Percentiles rank a stretch among this genome's conserved stretches.
These are phyloP conservation scores for Percopsis transmontana DNA, from an alignment of 2,113 vertebrate genomes.

Conservation along the genomic window DNA sequence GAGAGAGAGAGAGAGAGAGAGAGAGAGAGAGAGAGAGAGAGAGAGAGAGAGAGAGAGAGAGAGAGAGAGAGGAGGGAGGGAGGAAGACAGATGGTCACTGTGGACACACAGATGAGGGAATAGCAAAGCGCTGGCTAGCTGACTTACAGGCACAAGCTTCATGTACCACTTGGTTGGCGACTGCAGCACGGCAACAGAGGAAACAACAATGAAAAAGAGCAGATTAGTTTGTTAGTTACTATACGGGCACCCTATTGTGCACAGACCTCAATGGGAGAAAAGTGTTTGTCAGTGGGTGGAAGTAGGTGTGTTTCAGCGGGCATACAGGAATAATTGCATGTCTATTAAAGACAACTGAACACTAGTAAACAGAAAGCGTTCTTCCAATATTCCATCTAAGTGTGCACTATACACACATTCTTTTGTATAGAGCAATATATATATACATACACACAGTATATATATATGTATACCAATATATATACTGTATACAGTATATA, in stretches of 20 bases:
- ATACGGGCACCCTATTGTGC: slow-evolving; percentile 29
- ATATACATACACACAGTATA: too few species aligned
- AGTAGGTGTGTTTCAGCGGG: too few species aligned
- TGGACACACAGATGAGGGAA: slow-evolving; percentile 53
- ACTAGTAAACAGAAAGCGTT: too few species aligned
- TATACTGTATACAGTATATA: too few species aligned
- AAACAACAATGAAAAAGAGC: slow-evolving; percentile 53
- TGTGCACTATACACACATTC: too few species aligned
- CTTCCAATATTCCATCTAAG: too few species aligned
- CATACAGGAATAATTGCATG: too few species aligned
- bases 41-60: neutral
- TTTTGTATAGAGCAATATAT: too few species aligned
- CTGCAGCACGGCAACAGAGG: slow-evolving; percentile 79
- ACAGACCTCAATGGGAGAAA: slow-evolving; percentile 30
- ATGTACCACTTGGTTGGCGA: slow-evolving; percentile 99
- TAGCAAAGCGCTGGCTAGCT: slow-evolving; percentile 54
- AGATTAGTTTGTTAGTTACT: slow-evolving; percentile 49
- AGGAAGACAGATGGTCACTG: slow-evolving; percentile 13
- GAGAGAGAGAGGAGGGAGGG: slow-evolving; percentile 7
- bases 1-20: neutral
- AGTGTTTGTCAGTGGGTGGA: too few species aligned
- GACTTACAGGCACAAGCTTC: slow-evolving; percentile 99
- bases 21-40: slow-evolving; percentile 3
- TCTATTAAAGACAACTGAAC: too few species aligned
- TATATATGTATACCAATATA: too few species aligned